phyloP scores from a whole-genome alignment of 2,797 vertebrate species.

The Natrix natrix region DNA sequence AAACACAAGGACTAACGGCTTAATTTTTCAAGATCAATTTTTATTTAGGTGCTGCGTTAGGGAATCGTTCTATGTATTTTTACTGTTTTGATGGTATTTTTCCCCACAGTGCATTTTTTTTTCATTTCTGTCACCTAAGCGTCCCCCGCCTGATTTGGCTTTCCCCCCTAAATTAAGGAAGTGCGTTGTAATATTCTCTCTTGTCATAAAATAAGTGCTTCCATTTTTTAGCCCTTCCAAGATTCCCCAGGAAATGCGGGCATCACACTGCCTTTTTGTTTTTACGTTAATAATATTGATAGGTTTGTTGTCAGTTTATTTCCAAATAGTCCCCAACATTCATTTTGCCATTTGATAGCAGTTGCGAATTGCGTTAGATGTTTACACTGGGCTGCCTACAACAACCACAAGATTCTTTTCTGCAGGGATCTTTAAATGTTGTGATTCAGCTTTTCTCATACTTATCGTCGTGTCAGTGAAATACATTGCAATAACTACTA shows the following conservation, averaged over 20 bases:
- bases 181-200: not conserved
- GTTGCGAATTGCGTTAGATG: not conserved
- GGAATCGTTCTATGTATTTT: not conserved
- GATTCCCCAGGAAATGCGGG: not conserved
- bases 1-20: not conserved
- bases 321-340: not conserved
- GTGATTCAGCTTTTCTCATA: conserved; percentile 41
- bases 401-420: not conserved
- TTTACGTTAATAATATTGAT: not conserved
- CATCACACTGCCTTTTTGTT: too few species aligned
- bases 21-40: not conserved
- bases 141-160: not conserved
- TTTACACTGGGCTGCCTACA: not conserved
- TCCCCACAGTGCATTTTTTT: not conserved
- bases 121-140: not conserved
- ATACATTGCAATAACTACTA: conserved; percentile 8
- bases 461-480: conserved; percentile 24
- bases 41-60: not conserved
- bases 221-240: not conserved
- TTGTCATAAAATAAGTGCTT: not conserved
- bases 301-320: not conserved
- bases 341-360: not conserved
- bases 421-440: not conserved
- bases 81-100: not conserved
- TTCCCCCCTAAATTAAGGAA: not conserved